phyloP scores from a whole-genome alignment of 2,113 vertebrate genomes.

The Hipposideros armiger region DNA sequence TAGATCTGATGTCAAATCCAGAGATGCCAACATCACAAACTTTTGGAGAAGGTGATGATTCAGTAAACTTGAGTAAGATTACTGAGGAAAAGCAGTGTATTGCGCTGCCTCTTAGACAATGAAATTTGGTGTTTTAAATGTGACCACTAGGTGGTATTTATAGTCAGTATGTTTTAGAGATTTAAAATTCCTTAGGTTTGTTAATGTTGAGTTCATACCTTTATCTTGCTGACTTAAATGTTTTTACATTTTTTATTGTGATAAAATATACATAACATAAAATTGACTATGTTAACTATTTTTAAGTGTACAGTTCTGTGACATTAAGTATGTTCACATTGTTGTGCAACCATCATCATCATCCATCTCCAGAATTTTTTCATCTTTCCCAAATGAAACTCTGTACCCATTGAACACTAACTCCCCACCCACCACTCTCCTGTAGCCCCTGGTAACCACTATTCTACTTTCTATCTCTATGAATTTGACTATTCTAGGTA shows the following conservation, averaged over 20 bases:
- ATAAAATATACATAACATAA: background rate
- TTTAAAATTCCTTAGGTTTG: conserved; percentile 38
- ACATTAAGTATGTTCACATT: background rate
- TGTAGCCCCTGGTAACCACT: background rate
- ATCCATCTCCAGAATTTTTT: background rate
- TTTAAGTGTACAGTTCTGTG: background rate
- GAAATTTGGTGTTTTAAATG: conserved; percentile 56
- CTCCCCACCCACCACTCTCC: background rate
- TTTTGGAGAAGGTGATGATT: background rate
- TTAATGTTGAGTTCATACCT: conserved; percentile 21
- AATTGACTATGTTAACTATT: background rate
- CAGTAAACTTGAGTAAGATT: conserved; percentile 10
- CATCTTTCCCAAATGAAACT: background rate
- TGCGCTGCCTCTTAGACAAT: conserved; percentile 1
- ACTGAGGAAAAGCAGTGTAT: background rate
- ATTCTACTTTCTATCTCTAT: background rate
- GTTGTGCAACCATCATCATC: background rate
- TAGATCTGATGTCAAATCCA: conserved; percentile 23
- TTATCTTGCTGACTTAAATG: conserved; percentile 53
- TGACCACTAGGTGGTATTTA: conserved; percentile 84
- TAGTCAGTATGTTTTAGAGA: conserved; percentile 58
- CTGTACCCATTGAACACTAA: background rate
- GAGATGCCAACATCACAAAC: background rate
- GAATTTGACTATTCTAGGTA: background rate
- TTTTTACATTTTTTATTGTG: background rate